Base-by-base conservation (phyloP, 2,888 invertebrate species). In the Drosophila neonasuta region DNA sequence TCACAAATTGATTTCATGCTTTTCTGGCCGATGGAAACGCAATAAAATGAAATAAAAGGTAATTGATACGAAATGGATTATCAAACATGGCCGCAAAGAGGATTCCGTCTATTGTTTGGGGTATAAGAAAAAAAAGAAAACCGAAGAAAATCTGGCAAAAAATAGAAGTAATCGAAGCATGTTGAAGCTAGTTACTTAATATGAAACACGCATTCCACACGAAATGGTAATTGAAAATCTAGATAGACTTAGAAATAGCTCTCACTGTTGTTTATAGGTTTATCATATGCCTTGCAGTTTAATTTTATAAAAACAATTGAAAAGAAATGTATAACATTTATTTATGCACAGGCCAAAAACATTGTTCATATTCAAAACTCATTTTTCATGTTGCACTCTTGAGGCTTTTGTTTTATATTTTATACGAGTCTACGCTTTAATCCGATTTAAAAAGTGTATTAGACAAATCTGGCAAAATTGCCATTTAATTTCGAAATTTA, bases 401-500 rank as follows among this genome's bases (percentile, higher is more conserved):
- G n/a, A 51, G 9, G 10, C 7, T 46, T 7, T 48, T 32, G 9
- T 15, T 30, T 8, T 48, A 9, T 51, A 3, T n/a, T 39, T 9
- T 13, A 29, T 51, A 34, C 20, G 13, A 9, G 36, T 39, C 36
- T 15, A 13, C 10, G 29, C 42, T 39, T 20, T 30, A 36, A 64
- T 32, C 30, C 2, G 39, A 20, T 13, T 7, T n/a, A 4, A 34
- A 36, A 45, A 20, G 36, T 46, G 58, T 34, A 32, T 60, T 51
- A 45, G 48, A 6, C 50, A 63, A 42, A 75, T 48, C 52, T 61
- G 29, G 24, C 50, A 52, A 62, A 56, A 54, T 45, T 56, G 57
- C 42, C 61, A 60, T 66, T 73, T 69, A 69, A 66, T 52, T 65
- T 72, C 20, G 41, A 60, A 68, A 51, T 80, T 72, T 9, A 65